Conservation (phyloP, 2,113 vertebrate genomes). For the Erythrocercus mccallii region DNA sequence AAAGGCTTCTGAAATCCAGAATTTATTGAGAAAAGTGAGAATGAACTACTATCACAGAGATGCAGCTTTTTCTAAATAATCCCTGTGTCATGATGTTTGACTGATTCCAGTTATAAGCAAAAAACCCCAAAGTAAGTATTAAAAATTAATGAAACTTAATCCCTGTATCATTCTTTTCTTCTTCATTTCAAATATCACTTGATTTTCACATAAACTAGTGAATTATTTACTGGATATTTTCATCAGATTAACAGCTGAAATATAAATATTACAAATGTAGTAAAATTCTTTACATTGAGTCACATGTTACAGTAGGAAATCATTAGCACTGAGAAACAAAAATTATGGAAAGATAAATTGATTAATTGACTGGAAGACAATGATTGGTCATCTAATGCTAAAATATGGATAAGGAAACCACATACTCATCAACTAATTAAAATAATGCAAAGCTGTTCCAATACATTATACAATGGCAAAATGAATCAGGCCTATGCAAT, state of each 20-base stretch:
- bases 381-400: background rate
- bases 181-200: background rate
- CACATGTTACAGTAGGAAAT: background rate
- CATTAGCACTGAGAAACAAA: background rate
- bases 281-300: background rate
- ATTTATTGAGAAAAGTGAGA: background rate
- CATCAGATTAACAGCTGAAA: background rate
- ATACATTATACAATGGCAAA: background rate
- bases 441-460: background rate
- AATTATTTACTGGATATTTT: background rate
- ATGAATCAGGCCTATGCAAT: background rate
- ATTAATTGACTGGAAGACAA: background rate
- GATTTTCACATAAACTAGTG: background rate
- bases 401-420: background rate
- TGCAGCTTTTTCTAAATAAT: background rate
- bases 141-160: background rate
- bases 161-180: background rate
- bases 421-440: conserved; percentile 14
- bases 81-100: background rate
- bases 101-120: background rate
- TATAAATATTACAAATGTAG: background rate
- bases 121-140: background rate
- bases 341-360: background rate
- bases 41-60: rapidly evolving
- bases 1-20: background rate